Conservation (phyloP, 2,797 vertebrate species). For the Coccyzus lansbergi region DNA sequence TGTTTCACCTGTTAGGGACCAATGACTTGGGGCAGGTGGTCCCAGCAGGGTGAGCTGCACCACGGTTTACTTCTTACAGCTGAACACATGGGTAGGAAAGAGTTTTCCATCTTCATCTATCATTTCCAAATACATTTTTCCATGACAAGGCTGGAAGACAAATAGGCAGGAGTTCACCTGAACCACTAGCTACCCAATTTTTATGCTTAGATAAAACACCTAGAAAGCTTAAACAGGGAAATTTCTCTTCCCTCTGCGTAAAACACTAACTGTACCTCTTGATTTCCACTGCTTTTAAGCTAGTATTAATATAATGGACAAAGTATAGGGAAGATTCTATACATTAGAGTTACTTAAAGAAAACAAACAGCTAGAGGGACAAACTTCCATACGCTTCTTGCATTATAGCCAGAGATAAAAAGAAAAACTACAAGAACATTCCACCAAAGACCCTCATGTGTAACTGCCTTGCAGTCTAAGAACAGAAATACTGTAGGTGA, state of each 20-base stretch:
- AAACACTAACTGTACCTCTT: neutral
- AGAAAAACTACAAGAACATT: neutral
- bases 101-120: neutral
- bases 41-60: neutral
- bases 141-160: accelerated
- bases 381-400: neutral
- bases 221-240: neutral
- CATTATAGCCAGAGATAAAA: neutral
- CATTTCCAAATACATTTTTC: neutral
- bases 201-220: neutral
- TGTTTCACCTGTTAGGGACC: too few species aligned
- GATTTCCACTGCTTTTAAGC: neutral
- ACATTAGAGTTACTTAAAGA: neutral
- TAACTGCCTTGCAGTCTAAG: neutral
- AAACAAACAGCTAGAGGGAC: neutral
- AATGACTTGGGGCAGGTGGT: accelerated
- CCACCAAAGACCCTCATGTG: neutral
- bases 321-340: neutral
- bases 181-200: neutral
- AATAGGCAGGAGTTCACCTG: neutral
- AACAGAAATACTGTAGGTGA: accelerated
- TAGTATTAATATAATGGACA: neutral
- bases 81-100: accelerated
- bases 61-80: neutral
- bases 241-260: neutral